A percentile compares a stretch with the other conserved stretches of the same genome.
phyloP scores from a whole-genome alignment of 2,888 invertebrate species.

The Ophion costatus region DNA sequence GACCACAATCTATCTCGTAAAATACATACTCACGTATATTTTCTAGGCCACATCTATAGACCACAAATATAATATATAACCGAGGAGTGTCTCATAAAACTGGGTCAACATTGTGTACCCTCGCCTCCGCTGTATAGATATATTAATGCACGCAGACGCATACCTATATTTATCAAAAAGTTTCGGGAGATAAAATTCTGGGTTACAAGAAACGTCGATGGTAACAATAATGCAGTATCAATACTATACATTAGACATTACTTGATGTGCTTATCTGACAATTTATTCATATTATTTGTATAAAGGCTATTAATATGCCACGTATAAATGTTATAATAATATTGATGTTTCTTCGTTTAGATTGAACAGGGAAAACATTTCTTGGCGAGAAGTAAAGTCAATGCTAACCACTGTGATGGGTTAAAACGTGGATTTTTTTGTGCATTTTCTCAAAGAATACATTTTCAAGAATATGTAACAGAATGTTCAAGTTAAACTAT shows the following conservation, averaged over 20 bases:
- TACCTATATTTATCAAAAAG: not conserved
- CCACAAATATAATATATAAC: slow-evolving; percentile 47
- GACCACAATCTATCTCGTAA: slow-evolving; percentile 16
- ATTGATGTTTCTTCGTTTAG: too few species aligned
- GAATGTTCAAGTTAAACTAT: too few species aligned
- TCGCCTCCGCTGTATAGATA: not conserved
- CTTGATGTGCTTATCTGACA: not conserved
- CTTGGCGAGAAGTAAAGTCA: too few species aligned
- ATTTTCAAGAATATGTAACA: too few species aligned
- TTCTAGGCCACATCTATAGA: slow-evolving; percentile 41
- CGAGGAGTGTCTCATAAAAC: slow-evolving; percentile 46
- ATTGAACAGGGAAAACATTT: too few species aligned
- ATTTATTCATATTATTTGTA: not conserved
- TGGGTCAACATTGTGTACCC: slow-evolving; percentile 56
- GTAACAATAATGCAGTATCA: not conserved
- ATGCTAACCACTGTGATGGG: too few species aligned
- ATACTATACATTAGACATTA: not conserved
- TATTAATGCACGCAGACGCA: not conserved
- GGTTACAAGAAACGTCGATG: slow-evolving; percentile 34
- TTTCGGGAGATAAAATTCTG: slow-evolving; percentile 22
- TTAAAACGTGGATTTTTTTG: too few species aligned
- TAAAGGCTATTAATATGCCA: not conserved
- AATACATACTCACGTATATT: slow-evolving; percentile 36
- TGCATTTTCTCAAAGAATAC: too few species aligned
- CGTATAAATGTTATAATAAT: not conserved